Evolutionary conservation across 2,797 vertebrate species (phyloP).

Genomic region (Prunella strophiata): DNA sequence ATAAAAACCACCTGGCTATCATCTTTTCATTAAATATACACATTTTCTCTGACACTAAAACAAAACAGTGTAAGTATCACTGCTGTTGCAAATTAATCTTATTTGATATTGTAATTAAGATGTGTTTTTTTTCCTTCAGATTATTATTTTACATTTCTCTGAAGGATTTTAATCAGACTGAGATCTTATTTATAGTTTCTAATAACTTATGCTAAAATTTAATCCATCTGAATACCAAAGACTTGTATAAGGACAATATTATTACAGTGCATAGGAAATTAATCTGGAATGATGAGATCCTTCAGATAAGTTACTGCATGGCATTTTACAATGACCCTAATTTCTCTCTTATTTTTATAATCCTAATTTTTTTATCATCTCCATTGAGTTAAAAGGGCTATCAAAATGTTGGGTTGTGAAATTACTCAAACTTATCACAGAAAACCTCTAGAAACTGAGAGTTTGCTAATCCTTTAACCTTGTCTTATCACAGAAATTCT

Average conservation of each 20-base stretch:
- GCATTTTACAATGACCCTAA: constrained; percentile 58
- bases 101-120: constrained; percentile 31
- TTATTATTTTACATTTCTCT: constrained; percentile 38
- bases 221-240: constrained; percentile 49
- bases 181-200: constrained; percentile 62
- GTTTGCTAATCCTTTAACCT: not conserved
- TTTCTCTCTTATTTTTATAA: constrained; percentile 54
- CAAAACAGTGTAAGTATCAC: not conserved
- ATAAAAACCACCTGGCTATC: not conserved
- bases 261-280: constrained; percentile 41
- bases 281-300: constrained; percentile 54
- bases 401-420: not conserved
- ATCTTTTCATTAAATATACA: not conserved
- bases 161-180: constrained; percentile 31
- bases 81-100: constrained; percentile 20
- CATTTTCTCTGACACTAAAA: not conserved
- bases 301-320: constrained; percentile 38
- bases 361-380: constrained; percentile 46
- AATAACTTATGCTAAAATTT: constrained; percentile 55
- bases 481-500: not conserved
- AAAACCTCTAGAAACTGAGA: not conserved
- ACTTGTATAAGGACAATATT: constrained; percentile 28
- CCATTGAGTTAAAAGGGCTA: not conserved
- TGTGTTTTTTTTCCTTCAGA: not conserved
- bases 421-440: not conserved